A percentile compares a stretch with the other conserved stretches of the same genome.
Evolutionary conservation across 2,797 vertebrate genomes (phyloP).

Genomic region (Antennarius maculatus): DNA sequence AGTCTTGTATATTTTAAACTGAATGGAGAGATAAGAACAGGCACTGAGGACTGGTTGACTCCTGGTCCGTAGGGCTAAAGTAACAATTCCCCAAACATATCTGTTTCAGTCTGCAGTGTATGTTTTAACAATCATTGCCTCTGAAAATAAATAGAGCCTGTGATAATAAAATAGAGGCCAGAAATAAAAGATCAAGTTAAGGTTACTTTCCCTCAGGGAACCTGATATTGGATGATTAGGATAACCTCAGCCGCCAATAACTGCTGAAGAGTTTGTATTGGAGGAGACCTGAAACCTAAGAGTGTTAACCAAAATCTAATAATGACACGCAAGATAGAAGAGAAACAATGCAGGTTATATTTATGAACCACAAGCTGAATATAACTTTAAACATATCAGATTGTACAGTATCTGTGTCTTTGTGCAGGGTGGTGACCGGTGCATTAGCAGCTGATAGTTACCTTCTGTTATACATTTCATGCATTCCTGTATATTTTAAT

Average conservation of each 20-base stretch:
- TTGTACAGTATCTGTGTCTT: constrained; percentile 2
- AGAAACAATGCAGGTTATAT: constrained; percentile 33
- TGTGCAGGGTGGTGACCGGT: not conserved
- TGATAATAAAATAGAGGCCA: constrained; percentile 50
- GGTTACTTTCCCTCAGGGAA: constrained; percentile 45
- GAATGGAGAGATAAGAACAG: constrained; percentile 14
- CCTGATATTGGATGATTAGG: constrained; percentile 53
- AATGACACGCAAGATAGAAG: constrained; percentile 36
- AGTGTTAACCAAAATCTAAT: constrained; percentile 42
- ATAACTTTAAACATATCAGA: constrained; percentile 33
- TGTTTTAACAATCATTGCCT: constrained; percentile 49
- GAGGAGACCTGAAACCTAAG: constrained; percentile 49
- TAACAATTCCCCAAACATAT: constrained; percentile 32
- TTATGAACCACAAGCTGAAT: constrained; percentile 29
- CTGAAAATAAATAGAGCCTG: constrained; percentile 40
- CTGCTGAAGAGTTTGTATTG: constrained; percentile 57
- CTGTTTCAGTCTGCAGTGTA: constrained; percentile 34
- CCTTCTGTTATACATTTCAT: too few relatives aligned
- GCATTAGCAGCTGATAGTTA: constrained; percentile 26
- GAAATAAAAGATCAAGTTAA: constrained; percentile 51
- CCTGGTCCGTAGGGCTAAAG: constrained; percentile 19
- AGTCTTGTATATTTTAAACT: constrained; percentile 6
- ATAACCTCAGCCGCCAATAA: constrained; percentile 50
- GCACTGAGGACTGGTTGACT: constrained; percentile 19
- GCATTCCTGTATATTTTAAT: too few relatives aligned